A percentile compares a stretch with the other conserved stretches of the same genome.
Evolutionary conservation across 2,113 vertebrate genomes (phyloP).

Genomic region (Nerophis lumbriciformis): DNA sequence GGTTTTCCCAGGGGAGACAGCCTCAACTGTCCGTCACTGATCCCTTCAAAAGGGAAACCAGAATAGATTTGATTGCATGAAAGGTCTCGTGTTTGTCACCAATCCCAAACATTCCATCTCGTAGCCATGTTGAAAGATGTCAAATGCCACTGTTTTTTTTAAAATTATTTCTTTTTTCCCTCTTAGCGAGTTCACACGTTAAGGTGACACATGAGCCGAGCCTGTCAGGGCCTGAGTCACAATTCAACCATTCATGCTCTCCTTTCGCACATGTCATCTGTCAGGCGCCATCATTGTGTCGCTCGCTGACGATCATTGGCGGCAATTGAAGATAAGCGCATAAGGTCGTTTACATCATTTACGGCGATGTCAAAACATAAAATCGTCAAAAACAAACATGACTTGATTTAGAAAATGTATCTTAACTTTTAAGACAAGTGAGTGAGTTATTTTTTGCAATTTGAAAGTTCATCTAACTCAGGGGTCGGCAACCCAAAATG

Average conservation of each 20-base stretch:
- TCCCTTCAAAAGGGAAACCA: conserved; percentile 45
- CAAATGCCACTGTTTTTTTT: conserved; percentile 18
- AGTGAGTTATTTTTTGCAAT: too few species aligned
- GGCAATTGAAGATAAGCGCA: neutral
- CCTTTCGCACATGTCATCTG: conserved; percentile 20
- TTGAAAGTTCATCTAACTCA: too few species aligned
- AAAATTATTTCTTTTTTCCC: too few species aligned
- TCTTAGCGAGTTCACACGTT: neutral
- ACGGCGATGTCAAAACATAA: too few species aligned
- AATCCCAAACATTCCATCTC: conserved; percentile 12
- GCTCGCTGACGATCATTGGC: conserved; percentile 17
- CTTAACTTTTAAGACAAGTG: too few species aligned
- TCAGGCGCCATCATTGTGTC: conserved; percentile 22
- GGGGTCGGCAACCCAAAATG: too few species aligned
- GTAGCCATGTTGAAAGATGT: conserved; percentile 21
- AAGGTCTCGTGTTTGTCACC: conserved; percentile 35
- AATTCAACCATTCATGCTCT: conserved; percentile 25
- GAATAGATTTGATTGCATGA: conserved; percentile 31
- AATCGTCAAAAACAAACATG: too few species aligned
- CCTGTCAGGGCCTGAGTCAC: conserved; percentile 33
- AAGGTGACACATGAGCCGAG: neutral
- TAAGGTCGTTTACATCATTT: too few species aligned
- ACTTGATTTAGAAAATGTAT: too few species aligned
- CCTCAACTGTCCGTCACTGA: conserved; percentile 26
- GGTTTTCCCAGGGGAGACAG: conserved; percentile 27